Conservation (phyloP, 2,113 vertebrate genomes). For the Rafetus swinhoei region DNA sequence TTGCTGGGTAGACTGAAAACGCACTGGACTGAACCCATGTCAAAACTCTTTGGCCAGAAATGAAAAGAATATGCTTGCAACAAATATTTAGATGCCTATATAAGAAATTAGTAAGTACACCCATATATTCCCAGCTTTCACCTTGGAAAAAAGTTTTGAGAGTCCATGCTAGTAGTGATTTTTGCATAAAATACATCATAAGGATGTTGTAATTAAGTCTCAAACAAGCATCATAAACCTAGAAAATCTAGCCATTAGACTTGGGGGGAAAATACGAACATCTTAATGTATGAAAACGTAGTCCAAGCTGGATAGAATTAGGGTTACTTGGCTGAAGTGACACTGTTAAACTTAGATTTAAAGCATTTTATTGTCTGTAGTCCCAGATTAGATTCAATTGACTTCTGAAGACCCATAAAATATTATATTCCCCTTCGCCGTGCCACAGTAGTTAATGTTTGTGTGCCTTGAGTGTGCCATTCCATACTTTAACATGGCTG, state of each 20-base stretch:
- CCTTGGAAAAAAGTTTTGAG: background rate
- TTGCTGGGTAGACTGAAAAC: too few relatives aligned
- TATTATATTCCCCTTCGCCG: background rate
- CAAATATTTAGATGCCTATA: background rate
- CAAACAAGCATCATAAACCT: conserved; percentile 36
- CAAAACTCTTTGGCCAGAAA: too few relatives aligned
- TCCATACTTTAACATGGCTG: background rate
- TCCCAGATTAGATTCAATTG: background rate
- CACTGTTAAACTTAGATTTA: accelerated
- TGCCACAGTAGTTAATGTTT: background rate
- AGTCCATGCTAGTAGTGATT: conserved; percentile 10
- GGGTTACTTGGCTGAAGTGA: background rate
- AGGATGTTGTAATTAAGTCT: conserved; percentile 20
- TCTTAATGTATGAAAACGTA: background rate
- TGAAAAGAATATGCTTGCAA: too few relatives aligned
- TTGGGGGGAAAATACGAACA: accelerated
- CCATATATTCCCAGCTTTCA: background rate
- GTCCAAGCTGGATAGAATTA: too few relatives aligned
- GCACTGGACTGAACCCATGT: too few relatives aligned
- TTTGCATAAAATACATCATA: conserved; percentile 23
- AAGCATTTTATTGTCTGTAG: background rate
- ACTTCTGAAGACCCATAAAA: background rate
- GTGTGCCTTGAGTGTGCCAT: background rate
- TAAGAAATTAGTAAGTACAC: background rate
- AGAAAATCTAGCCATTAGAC: conserved; percentile 16